Evolutionary conservation across 2,888 invertebrate genomes (phyloP).

Genomic region (Andrena fulva): DNA sequence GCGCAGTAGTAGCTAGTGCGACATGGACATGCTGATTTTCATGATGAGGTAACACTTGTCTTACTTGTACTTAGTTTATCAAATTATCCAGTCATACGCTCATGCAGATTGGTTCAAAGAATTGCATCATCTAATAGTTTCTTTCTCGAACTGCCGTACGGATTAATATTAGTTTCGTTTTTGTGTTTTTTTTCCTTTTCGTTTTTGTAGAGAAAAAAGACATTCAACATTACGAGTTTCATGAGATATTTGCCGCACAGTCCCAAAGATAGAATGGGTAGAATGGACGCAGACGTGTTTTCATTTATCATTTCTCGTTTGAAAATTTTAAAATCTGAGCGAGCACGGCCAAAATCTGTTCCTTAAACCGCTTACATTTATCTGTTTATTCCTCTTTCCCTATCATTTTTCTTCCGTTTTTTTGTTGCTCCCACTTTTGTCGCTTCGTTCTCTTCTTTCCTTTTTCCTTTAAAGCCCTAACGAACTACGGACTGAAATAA

Average conservation of each 20-base stretch:
- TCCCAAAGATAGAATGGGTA: constrained; percentile 78
- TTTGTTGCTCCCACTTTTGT: constrained; percentile 32
- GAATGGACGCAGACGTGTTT: constrained; percentile 62
- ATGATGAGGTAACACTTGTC: constrained; percentile 85
- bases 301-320: constrained; percentile 3
- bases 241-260: constrained; percentile 77
- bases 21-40: constrained; percentile 79
- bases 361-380: constrained; percentile 63
- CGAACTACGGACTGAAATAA: constrained; percentile 69
- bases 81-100: constrained; percentile 85
- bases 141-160: constrained; percentile 77
- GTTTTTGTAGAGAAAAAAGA: constrained; percentile 76
- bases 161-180: constrained; percentile 75
- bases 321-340: constrained; percentile 62
- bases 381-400: constrained; percentile 10
- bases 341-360: constrained; percentile 69
- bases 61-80: constrained; percentile 85
- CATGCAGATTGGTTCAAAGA: constrained; percentile 81
- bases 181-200: constrained; percentile 38
- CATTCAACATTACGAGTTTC: constrained; percentile 79
- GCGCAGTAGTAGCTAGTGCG: constrained; percentile 77
- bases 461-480: constrained; percentile 57
- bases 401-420: not conserved
- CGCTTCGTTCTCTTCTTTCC: constrained; percentile 1
- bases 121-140: constrained; percentile 65